Evolutionary conservation across 2,888 invertebrate species (phyloP), one percentile per base, ranked within the genome.

Genomic region (Acrobasis consociella): DNA sequence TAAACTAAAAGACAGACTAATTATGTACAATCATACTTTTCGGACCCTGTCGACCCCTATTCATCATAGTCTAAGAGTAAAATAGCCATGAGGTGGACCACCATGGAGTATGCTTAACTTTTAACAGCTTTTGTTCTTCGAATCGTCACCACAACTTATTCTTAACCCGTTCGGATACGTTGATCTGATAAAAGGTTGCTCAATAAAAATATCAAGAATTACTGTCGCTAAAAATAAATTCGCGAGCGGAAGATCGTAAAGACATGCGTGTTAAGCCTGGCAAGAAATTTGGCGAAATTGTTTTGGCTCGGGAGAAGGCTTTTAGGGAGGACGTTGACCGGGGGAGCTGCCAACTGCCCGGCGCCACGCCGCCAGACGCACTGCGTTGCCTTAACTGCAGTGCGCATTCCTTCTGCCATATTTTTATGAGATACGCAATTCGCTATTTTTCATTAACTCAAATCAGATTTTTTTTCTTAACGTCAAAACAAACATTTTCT

Each of bases 261-360:
- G 81, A 83, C 85, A 86, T 86, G 89, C 87, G 87, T 89, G 86
- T 83, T 85, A 82, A 86, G 83, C 78, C 82, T 87, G 84, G 86
- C 86, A 88, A 86, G 90, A 86, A 87, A 86, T 89, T 91, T 86
- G 87, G 86, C 81, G 82, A 88, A 92, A 92, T 91, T 91, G 91
- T 90, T 91, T 91, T 91, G 92, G 92, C 85, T 83, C 79, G 46
- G 38, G 55, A 55, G 78, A 79, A 90, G 90, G 89, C 89, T 89
- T 90, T 91, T 90, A 90, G 77, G 70, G 80, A 80, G 91, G 82
- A 91, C 89, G 83, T 83, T 91, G 91, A 91, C 91, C 91, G 91
- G 86, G 80, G 73, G 78, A 79, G 72, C 75, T 91, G 92, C 92
- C 92, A 92, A 91, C 85, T 85, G 77, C 81, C 84, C 84, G 92